Percentiles rank a stretch among this genome's conserved stretches.
Evolutionary conservation across 2,797 vertebrate species (phyloP).

Genomic region (Pachyuromys duprasi): DNA sequence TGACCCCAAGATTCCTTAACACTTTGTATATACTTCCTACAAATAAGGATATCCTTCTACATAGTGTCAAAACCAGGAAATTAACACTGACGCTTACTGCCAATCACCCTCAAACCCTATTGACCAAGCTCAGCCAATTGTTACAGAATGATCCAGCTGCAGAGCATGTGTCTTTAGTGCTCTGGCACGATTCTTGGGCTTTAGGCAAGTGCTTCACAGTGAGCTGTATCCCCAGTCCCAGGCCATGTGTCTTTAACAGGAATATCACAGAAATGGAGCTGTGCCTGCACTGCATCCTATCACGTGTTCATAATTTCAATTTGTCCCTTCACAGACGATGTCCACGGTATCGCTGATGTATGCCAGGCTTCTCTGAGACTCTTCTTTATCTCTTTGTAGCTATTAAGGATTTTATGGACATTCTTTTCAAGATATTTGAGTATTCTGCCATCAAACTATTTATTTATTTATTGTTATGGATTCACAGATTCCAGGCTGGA

Average conservation of each 20-base stretch:
- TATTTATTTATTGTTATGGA: not conserved
- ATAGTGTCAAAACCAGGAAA: not conserved
- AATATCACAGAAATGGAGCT: not conserved
- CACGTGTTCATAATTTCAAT: not conserved
- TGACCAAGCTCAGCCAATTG: not conserved
- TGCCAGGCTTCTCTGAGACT: slow-evolving; percentile 18
- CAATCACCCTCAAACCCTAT: not conserved
- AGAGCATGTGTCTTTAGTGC: not conserved
- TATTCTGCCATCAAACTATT: not conserved
- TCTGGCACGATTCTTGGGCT: not conserved
- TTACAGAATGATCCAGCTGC: not conserved
- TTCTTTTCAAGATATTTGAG: slow-evolving; percentile 13
- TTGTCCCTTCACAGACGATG: not conserved
- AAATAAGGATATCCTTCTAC: slow-evolving; percentile 39
- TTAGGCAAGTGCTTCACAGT: not conserved
- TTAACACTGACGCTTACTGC: not conserved
- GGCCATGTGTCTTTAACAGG: not conserved
- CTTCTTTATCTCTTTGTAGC: slow-evolving; percentile 21
- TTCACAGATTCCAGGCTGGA: not conserved
- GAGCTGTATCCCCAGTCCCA: not conserved
- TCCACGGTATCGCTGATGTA: not conserved
- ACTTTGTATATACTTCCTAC: slow-evolving; percentile 3
- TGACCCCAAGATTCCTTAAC: not conserved
- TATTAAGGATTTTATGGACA: not conserved
- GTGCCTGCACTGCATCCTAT: not conserved